Conservation (phyloP, 1,140 invertebrate species). For the Antheraea mylitta region DNA sequence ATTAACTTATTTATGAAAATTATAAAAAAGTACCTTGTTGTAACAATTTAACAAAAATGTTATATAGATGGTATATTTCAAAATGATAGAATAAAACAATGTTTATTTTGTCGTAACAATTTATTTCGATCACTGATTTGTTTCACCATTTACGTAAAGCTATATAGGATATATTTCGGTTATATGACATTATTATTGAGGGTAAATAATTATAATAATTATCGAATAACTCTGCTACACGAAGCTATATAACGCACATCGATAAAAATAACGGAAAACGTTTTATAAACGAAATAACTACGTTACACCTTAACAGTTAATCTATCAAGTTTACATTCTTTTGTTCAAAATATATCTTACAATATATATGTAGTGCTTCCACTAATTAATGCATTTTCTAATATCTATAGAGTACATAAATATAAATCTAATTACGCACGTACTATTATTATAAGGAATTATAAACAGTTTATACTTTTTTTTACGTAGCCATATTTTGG, state of each 20-base stretch:
- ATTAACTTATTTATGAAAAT: too few relatives aligned
- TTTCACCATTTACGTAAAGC: slow-evolving; percentile 49
- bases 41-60: too few relatives aligned
- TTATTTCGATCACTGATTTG: slow-evolving; percentile 75
- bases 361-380: slow-evolving; percentile 16
- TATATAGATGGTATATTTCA: not conserved
- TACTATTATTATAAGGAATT: too few relatives aligned
- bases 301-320: not conserved
- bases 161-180: slow-evolving; percentile 42
- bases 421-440: not conserved
- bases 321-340: not conserved
- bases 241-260: not conserved
- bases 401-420: not conserved
- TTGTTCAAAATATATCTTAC: slow-evolving; percentile 16
- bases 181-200: slow-evolving; percentile 34
- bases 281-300: not conserved
- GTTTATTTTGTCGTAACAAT: slow-evolving; percentile 64
- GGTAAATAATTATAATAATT: not conserved
- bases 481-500: not conserved
- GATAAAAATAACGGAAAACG: not conserved
- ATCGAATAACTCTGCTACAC: not conserved
- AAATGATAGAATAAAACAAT: not conserved
- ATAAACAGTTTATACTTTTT: not conserved
- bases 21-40: too few relatives aligned
- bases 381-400: slow-evolving; percentile 14